These are phyloP conservation scores for Hemistola chrysoprasaria DNA, from an alignment of 2,888 invertebrate genomes.

Conservation along the genomic window DNA sequence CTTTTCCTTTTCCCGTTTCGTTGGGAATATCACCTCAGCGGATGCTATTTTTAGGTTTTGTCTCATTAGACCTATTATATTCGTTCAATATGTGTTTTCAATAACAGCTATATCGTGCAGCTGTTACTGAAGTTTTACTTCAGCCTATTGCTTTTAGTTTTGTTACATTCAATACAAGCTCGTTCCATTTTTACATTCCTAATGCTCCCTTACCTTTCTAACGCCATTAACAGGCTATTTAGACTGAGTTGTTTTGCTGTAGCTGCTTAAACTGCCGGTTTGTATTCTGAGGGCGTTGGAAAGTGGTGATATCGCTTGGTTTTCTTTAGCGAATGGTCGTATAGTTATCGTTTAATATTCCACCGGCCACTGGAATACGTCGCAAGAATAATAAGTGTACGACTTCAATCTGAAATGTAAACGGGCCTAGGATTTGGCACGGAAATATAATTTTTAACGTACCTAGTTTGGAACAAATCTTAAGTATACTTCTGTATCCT, in stretches of 20 bases:
- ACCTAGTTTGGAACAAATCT: too few species aligned
- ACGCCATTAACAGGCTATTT: conserved; percentile 21
- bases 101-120: too few species aligned
- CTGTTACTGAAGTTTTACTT: too few species aligned
- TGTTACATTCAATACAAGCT: conserved; percentile 12
- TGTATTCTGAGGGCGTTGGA: conserved; percentile 58
- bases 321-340: conserved; percentile 66
- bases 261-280: conserved; percentile 19
- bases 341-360: conserved; percentile 71
- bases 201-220: conserved; percentile 20
- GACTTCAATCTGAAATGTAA: conserved; percentile 54
- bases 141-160: conserved; percentile 3
- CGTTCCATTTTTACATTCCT: conserved; percentile 6
- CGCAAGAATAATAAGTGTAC: conserved; percentile 62
- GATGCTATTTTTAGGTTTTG: too few species aligned
- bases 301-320: conserved; percentile 63
- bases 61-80: too few species aligned
- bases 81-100: too few species aligned
- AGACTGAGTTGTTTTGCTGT: conserved; percentile 22
- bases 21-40: too few species aligned
- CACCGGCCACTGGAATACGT: conserved; percentile 56
- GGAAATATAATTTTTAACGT: conserved; percentile 6
- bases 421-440: conserved; percentile 43
- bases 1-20: too few species aligned
- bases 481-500: too few species aligned